Conservation (phyloP, 2,113 vertebrate genomes). For the Pagrus major region DNA sequence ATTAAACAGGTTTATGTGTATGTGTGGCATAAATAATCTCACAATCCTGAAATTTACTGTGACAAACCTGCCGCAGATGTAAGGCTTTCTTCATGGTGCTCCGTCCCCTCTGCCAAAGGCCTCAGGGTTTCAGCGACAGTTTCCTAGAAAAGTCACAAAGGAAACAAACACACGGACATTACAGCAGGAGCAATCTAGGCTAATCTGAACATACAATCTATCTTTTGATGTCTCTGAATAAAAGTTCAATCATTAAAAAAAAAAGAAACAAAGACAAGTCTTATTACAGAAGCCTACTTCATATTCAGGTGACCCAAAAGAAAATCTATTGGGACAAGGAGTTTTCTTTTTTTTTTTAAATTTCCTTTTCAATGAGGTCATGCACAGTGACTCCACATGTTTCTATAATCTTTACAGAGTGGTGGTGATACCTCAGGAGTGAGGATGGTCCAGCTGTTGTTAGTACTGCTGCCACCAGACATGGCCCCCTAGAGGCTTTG, state of each 20-base stretch:
- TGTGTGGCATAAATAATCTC: not conserved
- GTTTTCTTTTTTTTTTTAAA: conserved; percentile 6
- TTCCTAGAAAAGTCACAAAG: conserved; percentile 59
- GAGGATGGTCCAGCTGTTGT: conserved; percentile 85
- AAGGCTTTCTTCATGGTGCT: conserved; percentile 54
- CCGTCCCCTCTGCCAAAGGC: conserved; percentile 62
- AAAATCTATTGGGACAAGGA: conserved; percentile 45
- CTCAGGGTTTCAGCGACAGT: conserved; percentile 76
- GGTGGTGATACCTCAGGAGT: conserved; percentile 75
- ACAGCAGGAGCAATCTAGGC: not conserved
- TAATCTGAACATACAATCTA: not conserved
- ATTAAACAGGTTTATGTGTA: not conserved
- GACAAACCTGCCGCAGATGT: conserved; percentile 46
- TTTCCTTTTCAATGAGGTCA: conserved; percentile 45
- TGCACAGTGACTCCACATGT: conserved; percentile 5
- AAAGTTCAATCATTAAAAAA: not conserved
- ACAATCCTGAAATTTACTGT: not conserved
- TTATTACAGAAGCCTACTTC: conserved; percentile 57
- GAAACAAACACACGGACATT: not conserved
- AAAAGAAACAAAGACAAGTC: conserved; percentile 6
- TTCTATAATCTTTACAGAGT: conserved; percentile 1
- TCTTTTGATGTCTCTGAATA: not conserved
- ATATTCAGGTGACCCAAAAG: conserved; percentile 59
- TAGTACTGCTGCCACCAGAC: conserved; percentile 76
- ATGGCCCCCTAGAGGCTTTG: conserved; percentile 78